Conservation (phyloP, 1,140 invertebrate species). For the Notospermus geniculatus region DNA sequence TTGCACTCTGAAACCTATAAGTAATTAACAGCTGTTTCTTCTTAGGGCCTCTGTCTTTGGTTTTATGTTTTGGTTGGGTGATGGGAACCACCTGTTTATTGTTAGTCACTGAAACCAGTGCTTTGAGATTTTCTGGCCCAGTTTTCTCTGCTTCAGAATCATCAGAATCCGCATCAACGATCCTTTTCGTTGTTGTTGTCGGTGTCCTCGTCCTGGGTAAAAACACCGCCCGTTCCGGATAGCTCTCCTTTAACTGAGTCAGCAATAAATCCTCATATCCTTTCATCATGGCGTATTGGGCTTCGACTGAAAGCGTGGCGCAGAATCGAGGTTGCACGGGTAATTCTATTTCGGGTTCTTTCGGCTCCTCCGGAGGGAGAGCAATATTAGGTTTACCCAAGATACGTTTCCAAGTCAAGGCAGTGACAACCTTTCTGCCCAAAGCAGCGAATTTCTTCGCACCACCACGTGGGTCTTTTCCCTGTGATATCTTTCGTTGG, state of each 20-base stretch:
- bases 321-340: slow-evolving; percentile 40
- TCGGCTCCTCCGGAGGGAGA: no score
- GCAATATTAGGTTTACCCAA: no score
- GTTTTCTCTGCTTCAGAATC: slow-evolving; percentile 4
- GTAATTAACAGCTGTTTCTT: slow-evolving; percentile 35
- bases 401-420: no score
- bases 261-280: slow-evolving; percentile 46
- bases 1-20: slow-evolving; percentile 40
- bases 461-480: no score
- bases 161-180: neutral
- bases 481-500: no score
- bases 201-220: slow-evolving; percentile 4
- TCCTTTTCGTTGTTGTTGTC: neutral
- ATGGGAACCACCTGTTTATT: neutral
- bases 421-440: no score
- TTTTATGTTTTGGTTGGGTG: neutral
- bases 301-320: slow-evolving; percentile 40
- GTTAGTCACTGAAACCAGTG: neutral
- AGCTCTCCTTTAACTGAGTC: slow-evolving; percentile 24
- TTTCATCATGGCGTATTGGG: slow-evolving; percentile 48
- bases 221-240: slow-evolving; percentile 25
- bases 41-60: slow-evolving; percentile 12
- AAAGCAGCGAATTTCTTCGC: no score
- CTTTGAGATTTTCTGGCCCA: neutral
- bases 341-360: slow-evolving; percentile 21